Percentiles rank a stretch among this genome's conserved stretches.
phyloP scores from a whole-genome alignment of 2,113 vertebrate species.

The Oenanthe oenanthe region DNA sequence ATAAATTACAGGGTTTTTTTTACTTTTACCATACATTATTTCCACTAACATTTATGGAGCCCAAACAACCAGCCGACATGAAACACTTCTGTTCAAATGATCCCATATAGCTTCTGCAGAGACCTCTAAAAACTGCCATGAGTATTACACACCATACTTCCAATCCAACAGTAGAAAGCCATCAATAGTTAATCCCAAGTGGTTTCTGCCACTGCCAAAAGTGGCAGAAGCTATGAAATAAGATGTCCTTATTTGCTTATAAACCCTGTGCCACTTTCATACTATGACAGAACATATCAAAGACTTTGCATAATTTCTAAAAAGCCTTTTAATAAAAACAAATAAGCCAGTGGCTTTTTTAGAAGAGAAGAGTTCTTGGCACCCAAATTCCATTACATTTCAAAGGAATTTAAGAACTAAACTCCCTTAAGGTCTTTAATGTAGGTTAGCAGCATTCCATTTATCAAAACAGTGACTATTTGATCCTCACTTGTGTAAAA shows the following conservation, averaged over 20 bases:
- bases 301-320: not conserved
- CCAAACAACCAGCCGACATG: not conserved
- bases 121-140: not conserved
- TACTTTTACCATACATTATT: not conserved
- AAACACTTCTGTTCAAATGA: not conserved
- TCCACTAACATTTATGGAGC: not conserved
- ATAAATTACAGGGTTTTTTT: not conserved
- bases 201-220: not conserved
- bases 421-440: slow-evolving; percentile 28
- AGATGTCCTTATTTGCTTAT: not conserved
- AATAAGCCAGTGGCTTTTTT: not conserved
- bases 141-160: not conserved
- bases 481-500: slow-evolving; percentile 18
- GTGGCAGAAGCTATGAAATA: not conserved
- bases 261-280: not conserved
- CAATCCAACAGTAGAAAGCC: not conserved
- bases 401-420: slow-evolving; percentile 22
- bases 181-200: not conserved
- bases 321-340: slow-evolving; percentile 13
- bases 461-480: slow-evolving; percentile 48
- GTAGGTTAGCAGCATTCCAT: not conserved
- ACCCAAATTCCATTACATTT: slow-evolving; percentile 11
- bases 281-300: not conserved
- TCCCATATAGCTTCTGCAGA: not conserved
- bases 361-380: not conserved